These are phyloP conservation scores for Cichlasoma orientale DNA, from an alignment of 2,797 vertebrate genomes.

Conservation along the genomic window DNA sequence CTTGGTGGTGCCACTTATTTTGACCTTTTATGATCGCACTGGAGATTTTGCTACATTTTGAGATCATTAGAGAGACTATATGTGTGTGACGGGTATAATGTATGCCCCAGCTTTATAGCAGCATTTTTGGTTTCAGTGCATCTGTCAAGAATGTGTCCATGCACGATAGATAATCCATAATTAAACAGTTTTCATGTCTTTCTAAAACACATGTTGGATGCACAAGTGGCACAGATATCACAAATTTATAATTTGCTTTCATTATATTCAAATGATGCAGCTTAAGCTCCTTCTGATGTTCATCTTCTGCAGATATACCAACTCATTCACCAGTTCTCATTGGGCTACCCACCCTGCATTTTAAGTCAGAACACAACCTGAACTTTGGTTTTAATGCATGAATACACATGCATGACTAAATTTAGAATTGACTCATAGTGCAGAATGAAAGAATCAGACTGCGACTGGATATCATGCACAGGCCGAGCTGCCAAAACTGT, in stretches of 20 bases:
- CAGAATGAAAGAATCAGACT: background rate
- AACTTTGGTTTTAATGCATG: background rate
- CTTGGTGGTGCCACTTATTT: background rate
- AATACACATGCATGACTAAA: background rate
- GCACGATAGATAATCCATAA: background rate
- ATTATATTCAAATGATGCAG: background rate
- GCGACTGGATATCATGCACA: background rate
- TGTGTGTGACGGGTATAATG: background rate
- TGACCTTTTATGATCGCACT: background rate
- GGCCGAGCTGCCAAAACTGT: background rate
- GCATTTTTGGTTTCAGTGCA: background rate
- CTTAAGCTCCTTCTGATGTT: background rate
- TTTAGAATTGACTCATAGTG: background rate
- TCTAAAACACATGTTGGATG: background rate
- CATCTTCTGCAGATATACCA: background rate
- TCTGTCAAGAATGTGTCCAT: background rate
- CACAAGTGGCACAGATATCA: background rate
- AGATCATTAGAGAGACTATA: background rate
- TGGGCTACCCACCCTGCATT: background rate
- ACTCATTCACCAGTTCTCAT: background rate
- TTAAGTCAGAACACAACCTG: background rate
- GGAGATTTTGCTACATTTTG: background rate
- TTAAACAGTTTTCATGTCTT: background rate
- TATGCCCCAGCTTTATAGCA: background rate
- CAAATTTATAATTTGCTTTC: background rate